phyloP scores from a whole-genome alignment of 2,113 vertebrate species.

The Oceanites oceanicus region DNA sequence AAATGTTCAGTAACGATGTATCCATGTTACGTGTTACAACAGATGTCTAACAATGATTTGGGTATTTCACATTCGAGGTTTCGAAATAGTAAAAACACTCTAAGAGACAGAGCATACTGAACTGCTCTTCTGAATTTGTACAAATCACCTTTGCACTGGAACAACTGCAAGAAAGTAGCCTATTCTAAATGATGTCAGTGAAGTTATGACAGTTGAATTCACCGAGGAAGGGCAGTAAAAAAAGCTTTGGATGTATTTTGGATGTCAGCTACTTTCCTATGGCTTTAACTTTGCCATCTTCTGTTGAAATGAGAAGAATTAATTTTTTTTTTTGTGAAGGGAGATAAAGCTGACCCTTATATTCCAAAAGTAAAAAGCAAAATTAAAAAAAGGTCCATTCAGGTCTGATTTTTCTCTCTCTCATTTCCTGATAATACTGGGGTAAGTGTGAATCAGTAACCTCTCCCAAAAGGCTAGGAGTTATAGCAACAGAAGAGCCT shows the following conservation, averaged over 20 bases:
- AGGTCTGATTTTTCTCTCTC: background rate
- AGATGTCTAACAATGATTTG: background rate
- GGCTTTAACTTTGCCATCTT: background rate
- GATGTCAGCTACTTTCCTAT: background rate
- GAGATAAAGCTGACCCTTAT: background rate
- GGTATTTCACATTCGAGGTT: background rate
- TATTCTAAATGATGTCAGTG: background rate
- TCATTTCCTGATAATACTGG: background rate
- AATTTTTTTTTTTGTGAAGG: background rate
- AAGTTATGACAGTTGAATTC: background rate
- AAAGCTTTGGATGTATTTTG: background rate
- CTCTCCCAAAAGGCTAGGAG: background rate
- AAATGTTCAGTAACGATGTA: background rate
- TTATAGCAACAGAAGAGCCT: background rate
- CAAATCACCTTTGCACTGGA: background rate
- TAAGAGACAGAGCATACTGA: background rate
- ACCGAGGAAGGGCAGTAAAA: background rate
- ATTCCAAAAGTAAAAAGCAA: background rate
- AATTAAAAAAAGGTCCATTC: background rate
- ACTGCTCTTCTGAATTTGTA: background rate
- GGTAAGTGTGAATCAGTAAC: background rate
- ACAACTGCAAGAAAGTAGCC: background rate
- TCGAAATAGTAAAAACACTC: background rate
- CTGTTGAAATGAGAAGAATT: background rate
- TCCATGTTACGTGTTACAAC: rapidly evolving